Percentiles rank a stretch among this genome's conserved stretches.
These are phyloP conservation scores for Calcarius lapponicus DNA, from an alignment of 2,797 vertebrate species.

Conservation along the genomic window DNA sequence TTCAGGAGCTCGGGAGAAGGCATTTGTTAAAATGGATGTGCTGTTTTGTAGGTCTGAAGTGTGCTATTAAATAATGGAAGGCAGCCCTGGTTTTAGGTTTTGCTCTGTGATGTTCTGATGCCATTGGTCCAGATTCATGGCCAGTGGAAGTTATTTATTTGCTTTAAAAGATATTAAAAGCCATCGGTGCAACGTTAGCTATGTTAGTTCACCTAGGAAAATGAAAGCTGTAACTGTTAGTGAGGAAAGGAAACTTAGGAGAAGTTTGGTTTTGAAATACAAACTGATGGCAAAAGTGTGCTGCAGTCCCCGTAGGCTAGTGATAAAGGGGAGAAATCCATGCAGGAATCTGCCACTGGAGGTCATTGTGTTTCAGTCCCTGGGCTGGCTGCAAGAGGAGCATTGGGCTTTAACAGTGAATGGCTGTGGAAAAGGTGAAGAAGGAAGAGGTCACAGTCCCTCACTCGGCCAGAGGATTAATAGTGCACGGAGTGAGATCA, in stretches of 20 bases:
- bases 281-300: background rate
- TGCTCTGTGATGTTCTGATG: background rate
- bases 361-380: conserved; percentile 17
- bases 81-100: background rate
- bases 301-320: background rate
- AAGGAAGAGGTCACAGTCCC: background rate
- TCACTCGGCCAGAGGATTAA: background rate
- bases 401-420: background rate
- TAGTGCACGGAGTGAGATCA: background rate
- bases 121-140: background rate
- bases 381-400: background rate
- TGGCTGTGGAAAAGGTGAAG: background rate
- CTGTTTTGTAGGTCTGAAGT: background rate
- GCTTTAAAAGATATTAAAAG: background rate
- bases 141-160: background rate
- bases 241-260: background rate
- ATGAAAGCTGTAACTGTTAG: fast-evolving
- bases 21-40: background rate
- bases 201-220: background rate
- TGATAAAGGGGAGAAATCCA: background rate
- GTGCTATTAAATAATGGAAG: background rate
- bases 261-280: background rate
- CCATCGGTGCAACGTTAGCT: fast-evolving
- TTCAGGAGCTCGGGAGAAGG: background rate
- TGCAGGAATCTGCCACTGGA: conserved; percentile 35